Percentiles rank a stretch among this genome's conserved stretches.
These are phyloP conservation scores for Drosophila percnosoma DNA, from an alignment of 2,888 invertebrate genomes.

Conservation along the genomic window DNA sequence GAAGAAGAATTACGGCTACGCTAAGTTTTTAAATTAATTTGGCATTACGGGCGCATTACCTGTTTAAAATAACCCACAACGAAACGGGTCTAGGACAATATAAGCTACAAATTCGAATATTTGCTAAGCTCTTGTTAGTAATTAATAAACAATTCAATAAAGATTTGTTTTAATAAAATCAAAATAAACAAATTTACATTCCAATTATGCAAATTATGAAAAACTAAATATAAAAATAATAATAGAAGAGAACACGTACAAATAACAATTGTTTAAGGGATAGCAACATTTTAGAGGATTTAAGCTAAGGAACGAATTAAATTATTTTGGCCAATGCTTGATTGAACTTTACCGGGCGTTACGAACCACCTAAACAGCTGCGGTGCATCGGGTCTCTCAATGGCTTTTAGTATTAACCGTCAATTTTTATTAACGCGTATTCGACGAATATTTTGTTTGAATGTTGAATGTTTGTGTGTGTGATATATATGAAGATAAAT, in stretches of 20 bases:
- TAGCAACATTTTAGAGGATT: constrained; percentile 38
- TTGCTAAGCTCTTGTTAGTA: constrained; percentile 46
- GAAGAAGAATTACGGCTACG: constrained; percentile 37
- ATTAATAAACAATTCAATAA: constrained; percentile 3
- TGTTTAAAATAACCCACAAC: constrained; percentile 9
- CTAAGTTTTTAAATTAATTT: constrained; percentile 33
- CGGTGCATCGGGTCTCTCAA: constrained; percentile 80
- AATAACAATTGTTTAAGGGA: constrained; percentile 11
- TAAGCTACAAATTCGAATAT: constrained; percentile 31
- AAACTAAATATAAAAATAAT: constrained; percentile 7
- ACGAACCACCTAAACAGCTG: constrained; percentile 83
- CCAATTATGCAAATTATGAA: constrained; percentile 4
- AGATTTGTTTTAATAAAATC: background rate
- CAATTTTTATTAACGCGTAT: constrained; percentile 23
- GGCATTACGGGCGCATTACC: constrained; percentile 12
- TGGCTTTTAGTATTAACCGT: constrained; percentile 48
- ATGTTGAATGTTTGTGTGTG: constrained; percentile 16
- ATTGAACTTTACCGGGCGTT: constrained; percentile 83
- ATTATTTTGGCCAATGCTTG: constrained; percentile 52
- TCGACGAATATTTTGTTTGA: constrained; percentile 34
- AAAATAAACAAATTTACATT: constrained; percentile 2
- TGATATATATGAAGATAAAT: constrained; percentile 63
- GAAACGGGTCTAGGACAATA: constrained; percentile 6
- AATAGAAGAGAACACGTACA: constrained; percentile 23
- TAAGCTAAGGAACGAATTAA: constrained; percentile 53